Conservation (phyloP, 2,113 vertebrate genomes). For the Leptosomus discolor region DNA sequence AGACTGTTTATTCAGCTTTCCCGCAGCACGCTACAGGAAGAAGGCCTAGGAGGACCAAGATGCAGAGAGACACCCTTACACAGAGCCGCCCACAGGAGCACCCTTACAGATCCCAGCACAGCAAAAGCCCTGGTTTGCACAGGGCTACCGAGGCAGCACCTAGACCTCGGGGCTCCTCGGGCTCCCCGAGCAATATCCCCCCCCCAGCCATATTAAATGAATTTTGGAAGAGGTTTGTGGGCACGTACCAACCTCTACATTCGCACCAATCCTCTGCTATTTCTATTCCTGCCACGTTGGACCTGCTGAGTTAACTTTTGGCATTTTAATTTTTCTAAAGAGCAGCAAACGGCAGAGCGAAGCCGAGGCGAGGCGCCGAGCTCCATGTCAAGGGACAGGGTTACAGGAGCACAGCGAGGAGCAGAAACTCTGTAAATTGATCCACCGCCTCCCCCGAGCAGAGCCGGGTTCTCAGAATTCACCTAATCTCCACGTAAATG, state of each 20-base stretch:
- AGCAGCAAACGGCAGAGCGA: not conserved
- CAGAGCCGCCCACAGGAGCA: not conserved
- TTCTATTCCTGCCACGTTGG: not conserved
- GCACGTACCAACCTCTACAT: not conserved
- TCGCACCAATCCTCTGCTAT: not conserved
- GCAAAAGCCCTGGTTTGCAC: not conserved
- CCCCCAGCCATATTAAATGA: not conserved
- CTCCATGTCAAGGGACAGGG: not conserved
- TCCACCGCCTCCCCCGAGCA: not conserved
- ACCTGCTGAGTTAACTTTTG: not conserved
- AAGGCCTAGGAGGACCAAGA: not conserved
- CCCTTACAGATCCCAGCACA: not conserved
- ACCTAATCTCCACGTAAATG: not conserved
- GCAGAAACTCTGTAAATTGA: not conserved
- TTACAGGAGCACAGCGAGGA: not conserved
- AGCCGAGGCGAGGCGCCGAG: not conserved
- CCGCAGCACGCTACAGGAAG: not conserved
- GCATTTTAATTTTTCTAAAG: not conserved
- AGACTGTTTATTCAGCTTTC: not conserved
- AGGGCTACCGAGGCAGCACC: not conserved
- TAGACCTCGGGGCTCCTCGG: not conserved
- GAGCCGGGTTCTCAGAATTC: not conserved
- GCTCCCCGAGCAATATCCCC: not conserved
- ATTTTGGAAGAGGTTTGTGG: accelerated
- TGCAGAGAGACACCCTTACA: not conserved